These are phyloP conservation scores for Alectoris magna DNA, from an alignment of 2,797 vertebrate genomes.

Conservation along the genomic window DNA sequence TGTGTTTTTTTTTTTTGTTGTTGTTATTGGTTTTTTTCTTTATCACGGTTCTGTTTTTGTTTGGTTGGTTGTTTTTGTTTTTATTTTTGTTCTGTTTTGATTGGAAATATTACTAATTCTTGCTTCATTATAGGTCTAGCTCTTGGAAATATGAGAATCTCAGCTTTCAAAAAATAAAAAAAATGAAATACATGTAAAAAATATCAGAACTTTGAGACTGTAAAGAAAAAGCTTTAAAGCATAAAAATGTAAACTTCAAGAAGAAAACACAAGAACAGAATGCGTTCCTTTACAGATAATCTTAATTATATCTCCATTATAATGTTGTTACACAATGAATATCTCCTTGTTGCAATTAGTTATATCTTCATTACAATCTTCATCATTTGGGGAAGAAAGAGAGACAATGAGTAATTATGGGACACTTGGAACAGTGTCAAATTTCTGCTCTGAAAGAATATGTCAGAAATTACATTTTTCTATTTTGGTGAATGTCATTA, in stretches of 20 bases:
- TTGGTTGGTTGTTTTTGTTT: not conserved
- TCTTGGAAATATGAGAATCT: not conserved
- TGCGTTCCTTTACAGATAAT: not conserved
- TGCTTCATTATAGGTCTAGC: not conserved
- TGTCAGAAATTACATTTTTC: not conserved
- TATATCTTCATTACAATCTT: not conserved
- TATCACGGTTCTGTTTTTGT: too few species aligned
- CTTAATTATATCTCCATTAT: not conserved
- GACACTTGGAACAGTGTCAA: not conserved
- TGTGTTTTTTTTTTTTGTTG: not conserved
- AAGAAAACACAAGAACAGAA: not conserved
- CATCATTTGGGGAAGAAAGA: not conserved
- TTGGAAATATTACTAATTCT: not conserved
- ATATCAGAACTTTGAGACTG: not conserved
- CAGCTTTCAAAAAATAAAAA: not conserved
- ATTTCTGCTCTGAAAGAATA: fast-evolving
- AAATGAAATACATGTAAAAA: not conserved
- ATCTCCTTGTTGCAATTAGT: not conserved
- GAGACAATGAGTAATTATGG: not conserved
- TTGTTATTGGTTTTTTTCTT: too few species aligned
- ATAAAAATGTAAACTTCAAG: not conserved
- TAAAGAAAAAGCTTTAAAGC: not conserved
- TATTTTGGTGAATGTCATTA: not conserved
- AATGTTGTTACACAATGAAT: not conserved
- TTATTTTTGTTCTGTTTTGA: too few species aligned